Percentiles rank a stretch among this genome's conserved stretches.
Conservation (phyloP, 2,113 vertebrate species). For the Dipodomys merriami region DNA sequence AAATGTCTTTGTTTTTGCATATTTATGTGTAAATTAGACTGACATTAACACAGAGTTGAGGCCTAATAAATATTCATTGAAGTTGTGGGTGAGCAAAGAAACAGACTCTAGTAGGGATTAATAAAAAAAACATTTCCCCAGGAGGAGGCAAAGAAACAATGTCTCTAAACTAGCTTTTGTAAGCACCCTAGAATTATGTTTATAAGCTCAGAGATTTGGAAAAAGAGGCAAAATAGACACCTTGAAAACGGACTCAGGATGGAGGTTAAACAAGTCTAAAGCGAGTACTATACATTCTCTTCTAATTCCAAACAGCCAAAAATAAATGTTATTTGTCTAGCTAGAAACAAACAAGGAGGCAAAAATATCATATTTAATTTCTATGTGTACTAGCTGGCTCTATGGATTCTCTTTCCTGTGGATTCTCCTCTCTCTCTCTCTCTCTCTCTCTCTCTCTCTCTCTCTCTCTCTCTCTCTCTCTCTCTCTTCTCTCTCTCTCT, state of each 20-base stretch:
- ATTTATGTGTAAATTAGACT: constrained; percentile 26
- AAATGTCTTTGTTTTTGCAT: constrained; percentile 55
- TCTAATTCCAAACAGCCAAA: constrained; percentile 4
- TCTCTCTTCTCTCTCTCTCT: too few relatives aligned
- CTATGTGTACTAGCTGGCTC: not conserved
- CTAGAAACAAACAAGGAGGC: not conserved
- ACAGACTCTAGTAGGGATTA: constrained; percentile 24
- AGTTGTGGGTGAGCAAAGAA: constrained; percentile 54
- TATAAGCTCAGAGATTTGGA: not conserved
- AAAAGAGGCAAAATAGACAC: not conserved
- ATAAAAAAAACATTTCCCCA: constrained; percentile 52
- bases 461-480: too few relatives aligned
- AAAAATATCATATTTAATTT: not conserved
- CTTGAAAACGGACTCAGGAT: not conserved
- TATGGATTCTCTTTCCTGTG: not conserved
- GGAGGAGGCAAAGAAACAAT: constrained; percentile 44
- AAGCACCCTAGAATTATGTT: not conserved
- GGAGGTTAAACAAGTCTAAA: not conserved
- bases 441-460: too few relatives aligned
- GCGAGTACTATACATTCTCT: not conserved
- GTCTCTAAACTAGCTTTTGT: not conserved
- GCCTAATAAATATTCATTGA: constrained; percentile 65
- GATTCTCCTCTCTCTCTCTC: too few relatives aligned
- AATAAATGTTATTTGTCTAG: not conserved
- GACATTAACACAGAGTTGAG: constrained; percentile 1